Evolutionary conservation across 2,888 invertebrate genomes (phyloP), one percentile per base, ranked within the genome.

Genomic region (Napeogenes sylphis): DNA sequence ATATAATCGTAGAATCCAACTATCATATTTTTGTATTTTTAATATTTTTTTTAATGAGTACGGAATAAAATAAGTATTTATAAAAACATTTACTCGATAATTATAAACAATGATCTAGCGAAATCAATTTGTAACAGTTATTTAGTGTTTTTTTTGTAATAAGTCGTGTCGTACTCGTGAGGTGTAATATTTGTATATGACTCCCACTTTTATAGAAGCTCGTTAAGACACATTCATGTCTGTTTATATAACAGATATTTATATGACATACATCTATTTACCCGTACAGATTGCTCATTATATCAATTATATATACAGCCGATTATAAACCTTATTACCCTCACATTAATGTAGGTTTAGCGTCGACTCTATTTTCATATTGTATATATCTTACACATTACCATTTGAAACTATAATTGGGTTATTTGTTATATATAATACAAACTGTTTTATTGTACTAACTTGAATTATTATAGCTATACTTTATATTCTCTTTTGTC

Each of bases 221-320:
- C 86, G 87, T 88, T 88, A 88, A 83, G 85, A 81, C 80, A 79
- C 82, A 88, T 88, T 88, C 87, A 88, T 80, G 85, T 81, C 79
- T 77, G 78, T 76, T 73, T 68, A 76, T 78, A 82, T 78, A 81
- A 82, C 82, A 78, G 85, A 86, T 87, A 87, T 86, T 86, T 85
- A 80, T 67, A 42, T 56, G 63, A 59, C 45, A 61, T 59, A 58
- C 61, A 61, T 61, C 55, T 58, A 56, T 59, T 53, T 33, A 61
- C 35, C 33, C 38, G 56, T 55, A 55, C 56, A 54, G 58, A 64
- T 55, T 61, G 56, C 61, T 61, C 57, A 62, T 63, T 65, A 63
- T 54, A 63, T 59, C 58, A 55, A 64, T 62, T 62, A 62, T 51
- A 42, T 42, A 55, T 58, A 59, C 60, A 63, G 10, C 46, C 61